phyloP scores from a whole-genome alignment of 2,113 vertebrate species.

The Thalassoma bifasciatum region DNA sequence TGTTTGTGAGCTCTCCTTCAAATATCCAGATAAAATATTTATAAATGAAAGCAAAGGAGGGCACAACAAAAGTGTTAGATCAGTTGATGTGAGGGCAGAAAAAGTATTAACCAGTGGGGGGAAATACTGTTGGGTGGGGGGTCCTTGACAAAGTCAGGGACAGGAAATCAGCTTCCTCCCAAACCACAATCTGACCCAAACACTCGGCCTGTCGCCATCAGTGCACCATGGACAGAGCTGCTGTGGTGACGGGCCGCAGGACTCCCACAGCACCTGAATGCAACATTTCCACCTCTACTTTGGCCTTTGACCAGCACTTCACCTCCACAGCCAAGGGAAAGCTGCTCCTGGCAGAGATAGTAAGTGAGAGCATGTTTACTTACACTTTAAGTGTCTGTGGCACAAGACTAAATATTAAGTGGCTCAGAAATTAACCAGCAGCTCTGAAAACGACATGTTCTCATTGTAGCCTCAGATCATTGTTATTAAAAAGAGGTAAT shows the following conservation, averaged over 20 bases:
- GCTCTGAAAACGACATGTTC: background rate
- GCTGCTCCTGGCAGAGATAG: conserved; percentile 77
- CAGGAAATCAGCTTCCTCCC: conserved; percentile 66
- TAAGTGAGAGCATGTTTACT: conserved; percentile 66
- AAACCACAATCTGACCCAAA: conserved; percentile 19
- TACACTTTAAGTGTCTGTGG: background rate
- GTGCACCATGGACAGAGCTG: conserved; percentile 58
- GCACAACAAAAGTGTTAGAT: no score
- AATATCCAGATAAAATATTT: no score
- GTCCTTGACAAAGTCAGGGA: conserved; percentile 54
- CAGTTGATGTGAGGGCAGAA: background rate
- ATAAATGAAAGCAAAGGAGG: no score
- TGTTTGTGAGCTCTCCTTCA: no score
- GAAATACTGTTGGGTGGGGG: conserved; percentile 5
- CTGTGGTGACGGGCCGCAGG: conserved; percentile 20
- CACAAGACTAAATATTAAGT: background rate
- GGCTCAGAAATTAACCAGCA: background rate
- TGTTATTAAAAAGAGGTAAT: background rate
- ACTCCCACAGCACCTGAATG: conserved; percentile 38
- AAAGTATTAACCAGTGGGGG: background rate
- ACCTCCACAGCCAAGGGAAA: conserved; percentile 63
- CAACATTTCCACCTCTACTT: conserved; percentile 65
- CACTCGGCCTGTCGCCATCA: background rate
- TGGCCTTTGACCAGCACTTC: conserved; percentile 77
- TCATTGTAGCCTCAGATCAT: background rate